phyloP scores from a whole-genome alignment of 2,113 vertebrate genomes.

The Prinia subflava region DNA sequence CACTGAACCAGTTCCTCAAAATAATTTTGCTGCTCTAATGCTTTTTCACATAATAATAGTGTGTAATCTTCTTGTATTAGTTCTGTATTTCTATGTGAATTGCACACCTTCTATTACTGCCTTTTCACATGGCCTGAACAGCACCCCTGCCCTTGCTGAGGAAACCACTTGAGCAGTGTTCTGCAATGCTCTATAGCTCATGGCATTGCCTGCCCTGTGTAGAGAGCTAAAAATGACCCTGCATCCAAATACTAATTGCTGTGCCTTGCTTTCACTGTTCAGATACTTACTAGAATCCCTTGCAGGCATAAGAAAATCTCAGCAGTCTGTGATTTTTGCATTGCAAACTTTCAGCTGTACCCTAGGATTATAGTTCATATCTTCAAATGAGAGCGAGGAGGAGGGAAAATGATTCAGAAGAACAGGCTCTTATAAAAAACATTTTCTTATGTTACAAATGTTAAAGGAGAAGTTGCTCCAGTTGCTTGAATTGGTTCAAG shows the following conservation, averaged over 20 bases:
- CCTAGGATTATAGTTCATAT: neutral
- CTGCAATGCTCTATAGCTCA: neutral
- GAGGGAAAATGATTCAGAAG: neutral
- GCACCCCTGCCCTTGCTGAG: neutral
- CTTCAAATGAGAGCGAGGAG: neutral
- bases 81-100: neutral
- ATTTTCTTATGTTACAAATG: neutral
- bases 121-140: neutral
- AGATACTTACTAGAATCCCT: neutral
- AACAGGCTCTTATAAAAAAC: neutral
- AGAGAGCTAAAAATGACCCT: neutral
- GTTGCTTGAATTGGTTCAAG: neutral
- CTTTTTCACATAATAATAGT: neutral
- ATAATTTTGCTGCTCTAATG: neutral
- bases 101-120: neutral
- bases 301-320: neutral
- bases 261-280: neutral
- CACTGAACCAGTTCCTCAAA: neutral
- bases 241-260: neutral
- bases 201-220: neutral
- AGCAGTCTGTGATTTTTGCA: neutral
- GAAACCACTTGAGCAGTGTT: neutral
- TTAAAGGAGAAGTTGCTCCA: neutral
- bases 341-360: neutral
- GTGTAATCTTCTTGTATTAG: neutral